phyloP scores from a whole-genome alignment of 2,888 invertebrate genomes.

The Mythimna loreyi region DNA sequence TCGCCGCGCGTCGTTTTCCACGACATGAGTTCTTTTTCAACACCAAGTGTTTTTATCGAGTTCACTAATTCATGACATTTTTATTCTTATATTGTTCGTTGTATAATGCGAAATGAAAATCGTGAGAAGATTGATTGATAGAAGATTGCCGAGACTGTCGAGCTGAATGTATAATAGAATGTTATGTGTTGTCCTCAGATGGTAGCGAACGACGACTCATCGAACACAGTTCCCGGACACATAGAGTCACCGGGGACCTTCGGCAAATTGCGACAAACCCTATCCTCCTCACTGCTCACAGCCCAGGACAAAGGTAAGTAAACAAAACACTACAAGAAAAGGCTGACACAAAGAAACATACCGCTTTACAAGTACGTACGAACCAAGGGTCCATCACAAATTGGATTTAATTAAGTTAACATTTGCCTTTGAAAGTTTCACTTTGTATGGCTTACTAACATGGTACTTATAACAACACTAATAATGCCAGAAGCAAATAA shows the following conservation, averaged over 20 bases:
- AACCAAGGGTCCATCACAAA: constrained; percentile 53
- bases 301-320: constrained; percentile 97
- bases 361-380: background rate
- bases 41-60: constrained; percentile 74
- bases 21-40: constrained; percentile 79
- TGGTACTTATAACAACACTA: constrained; percentile 64
- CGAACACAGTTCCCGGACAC: constrained; percentile 91
- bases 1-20: constrained; percentile 78
- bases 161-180: constrained; percentile 7
- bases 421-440: constrained; percentile 65
- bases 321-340: constrained; percentile 29
- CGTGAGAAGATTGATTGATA: constrained; percentile 27
- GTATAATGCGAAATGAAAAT: constrained; percentile 37
- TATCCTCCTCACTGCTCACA: constrained; percentile 95
- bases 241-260: constrained; percentile 94
- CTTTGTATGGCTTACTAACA: constrained; percentile 64
- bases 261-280: constrained; percentile 95
- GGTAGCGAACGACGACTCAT: constrained; percentile 95
- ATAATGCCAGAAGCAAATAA: constrained; percentile 71
- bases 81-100: constrained; percentile 58
- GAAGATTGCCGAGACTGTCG: background rate
- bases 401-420: constrained; percentile 65
- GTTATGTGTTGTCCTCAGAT: constrained; percentile 90
- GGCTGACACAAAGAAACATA: constrained; percentile 7
- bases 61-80: constrained; percentile 71